Base-by-base conservation (phyloP, 2,113 vertebrate genomes). In the Hemiscyllium ocellatum region DNA sequence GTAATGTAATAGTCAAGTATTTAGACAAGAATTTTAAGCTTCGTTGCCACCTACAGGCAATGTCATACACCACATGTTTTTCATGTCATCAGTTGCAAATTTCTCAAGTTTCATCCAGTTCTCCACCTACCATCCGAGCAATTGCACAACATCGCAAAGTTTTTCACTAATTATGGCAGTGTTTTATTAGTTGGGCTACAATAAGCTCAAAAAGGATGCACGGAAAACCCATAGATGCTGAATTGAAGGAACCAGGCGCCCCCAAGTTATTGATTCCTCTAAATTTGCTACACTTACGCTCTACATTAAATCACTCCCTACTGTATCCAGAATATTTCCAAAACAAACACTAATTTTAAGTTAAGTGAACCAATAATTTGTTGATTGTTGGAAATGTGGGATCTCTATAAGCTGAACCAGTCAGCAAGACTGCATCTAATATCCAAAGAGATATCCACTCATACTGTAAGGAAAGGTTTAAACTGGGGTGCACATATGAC, bases 21-120 rank as follows among this genome's bases (percentile, higher is more conserved):
- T 42, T 29, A 50, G 61, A 22, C 66, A 70, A 47, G 2, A 70
- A 33, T 47, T 50, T 50, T 47, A 95, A 52, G 42, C 42, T 95
- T 95, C 47, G 26, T 47, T 95, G 94, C 94, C 94, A 95, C 26
- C 94, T 47, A 22, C 94, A 95, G 94, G 42, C 66, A 72, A 47
- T 47, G 47, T 61, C 26, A 90, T 2, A 72, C 26, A 69, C 3
- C 13, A 47, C 87, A 95, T 0, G 72, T 72, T 17, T 24, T 26
- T 72, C 69, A 50, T 26, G 22, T 91, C 33, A 66, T 33, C 13
- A 61, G 4, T 42, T 66, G 17, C 19, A 5, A 83, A 42, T 83
- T n/a, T 15, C 37, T 80, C 13, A 37, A 65, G 13, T 13, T 90
- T 65, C 33, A 5, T 37, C 61, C 8, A 52, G 5, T 17, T 93